Base-by-base conservation (phyloP, 2,888 invertebrate genomes). In the Melinaea marsaeus region DNA sequence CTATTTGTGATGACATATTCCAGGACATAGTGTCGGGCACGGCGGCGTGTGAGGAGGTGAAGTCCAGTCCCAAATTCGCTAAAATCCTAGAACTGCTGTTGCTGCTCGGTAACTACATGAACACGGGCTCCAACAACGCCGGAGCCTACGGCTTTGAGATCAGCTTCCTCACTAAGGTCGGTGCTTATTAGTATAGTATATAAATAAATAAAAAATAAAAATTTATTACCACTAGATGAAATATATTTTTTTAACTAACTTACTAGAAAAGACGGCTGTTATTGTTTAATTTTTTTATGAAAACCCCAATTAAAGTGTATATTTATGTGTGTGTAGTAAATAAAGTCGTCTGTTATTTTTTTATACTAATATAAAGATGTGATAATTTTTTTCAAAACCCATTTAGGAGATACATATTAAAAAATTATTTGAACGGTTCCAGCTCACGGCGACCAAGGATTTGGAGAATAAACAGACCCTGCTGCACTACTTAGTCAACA, bases 61-160 rank as follows among this genome's bases (percentile, higher is more conserved):
- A 95, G 73, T 93, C 93, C 37, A 98, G 98, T 76, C 93, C 93
- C 70, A 98, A 98, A 78, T 98, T 99, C 83, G 95, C 96, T 0
- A 95, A 94, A 80, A 94, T 99, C 58, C 85, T 99, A 13, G 97
- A 99, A 82, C 88, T 99, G 0, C 93, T 99, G 66, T 90, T 99
- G 0, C 84, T 98, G 11, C 90, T 99, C 33, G 99, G 99, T 3
- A 99, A 99, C 86, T 98, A 97, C 78, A 97, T 99, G 96, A 99
- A 99, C 84, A 94, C 97, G 0, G 98, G 98, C 0, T 97, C 98
- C 6, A 95, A 95, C 76, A 98, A 98, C 79, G 98, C 96, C 1
- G 96, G 96, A 70, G 97, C 98, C 0, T 96, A 96, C 75, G 99
- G 98, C 1, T 99, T 99, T 84, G 99, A 99, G 85, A 97, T 99